Conservation (phyloP, 2,888 invertebrate species). For the Trichogramma evanescens region DNA sequence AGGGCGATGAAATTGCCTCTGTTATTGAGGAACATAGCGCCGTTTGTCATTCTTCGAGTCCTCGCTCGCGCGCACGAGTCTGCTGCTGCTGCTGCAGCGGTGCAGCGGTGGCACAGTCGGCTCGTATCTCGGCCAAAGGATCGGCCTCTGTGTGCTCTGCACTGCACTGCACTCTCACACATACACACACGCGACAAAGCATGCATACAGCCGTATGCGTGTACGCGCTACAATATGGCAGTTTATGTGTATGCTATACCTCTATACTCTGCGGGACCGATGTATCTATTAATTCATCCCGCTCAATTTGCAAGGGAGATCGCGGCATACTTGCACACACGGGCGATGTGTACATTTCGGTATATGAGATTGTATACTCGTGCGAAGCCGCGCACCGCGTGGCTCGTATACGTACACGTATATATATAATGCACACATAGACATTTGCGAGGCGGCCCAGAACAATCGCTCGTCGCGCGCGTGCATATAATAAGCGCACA, state of each 20-base stretch:
- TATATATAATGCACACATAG: background rate
- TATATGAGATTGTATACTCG: too few species aligned
- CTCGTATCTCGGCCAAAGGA: too few species aligned
- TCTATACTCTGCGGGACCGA: background rate
- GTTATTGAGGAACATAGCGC: constrained; percentile 21
- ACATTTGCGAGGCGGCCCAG: background rate
- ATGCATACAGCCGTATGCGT: too few species aligned
- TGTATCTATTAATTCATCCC: constrained; percentile 23
- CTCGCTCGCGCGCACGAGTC: constrained; percentile 5
- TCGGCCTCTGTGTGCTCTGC: too few species aligned
- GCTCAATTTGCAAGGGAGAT: constrained; percentile 22
- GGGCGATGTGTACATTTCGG: too few species aligned
- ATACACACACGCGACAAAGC: too few species aligned
- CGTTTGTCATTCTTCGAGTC: constrained; percentile 21
- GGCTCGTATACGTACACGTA: background rate
- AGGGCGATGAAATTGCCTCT: constrained; percentile 18
- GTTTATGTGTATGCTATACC: too few species aligned
- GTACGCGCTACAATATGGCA: too few species aligned
- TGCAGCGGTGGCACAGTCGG: background rate
- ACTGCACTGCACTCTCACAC: too few species aligned
- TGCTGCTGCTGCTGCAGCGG: constrained; percentile 10
- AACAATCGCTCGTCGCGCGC: constrained; percentile 12
- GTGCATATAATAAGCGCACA: too few species aligned
- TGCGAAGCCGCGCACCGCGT: background rate
- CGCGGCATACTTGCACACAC: constrained; percentile 4